Conservation (phyloP, 2,113 vertebrate species). For the Ictidomys tridecemlineatus region DNA sequence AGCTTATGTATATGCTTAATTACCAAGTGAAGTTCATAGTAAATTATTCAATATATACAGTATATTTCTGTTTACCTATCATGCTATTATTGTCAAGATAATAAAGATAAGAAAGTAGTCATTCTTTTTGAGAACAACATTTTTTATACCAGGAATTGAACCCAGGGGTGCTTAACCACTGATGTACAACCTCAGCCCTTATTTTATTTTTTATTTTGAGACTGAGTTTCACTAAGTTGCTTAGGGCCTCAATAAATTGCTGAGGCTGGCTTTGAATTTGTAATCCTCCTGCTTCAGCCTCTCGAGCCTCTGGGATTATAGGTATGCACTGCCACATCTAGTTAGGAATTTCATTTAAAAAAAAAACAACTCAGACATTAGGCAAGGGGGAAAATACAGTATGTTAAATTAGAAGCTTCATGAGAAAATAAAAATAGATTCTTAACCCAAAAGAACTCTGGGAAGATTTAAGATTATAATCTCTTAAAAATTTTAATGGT, state of each 20-base stretch:
- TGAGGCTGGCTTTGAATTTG: no score
- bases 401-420: slow-evolving; percentile 51
- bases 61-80: slow-evolving; percentile 40
- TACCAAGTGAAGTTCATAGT: slow-evolving; percentile 9
- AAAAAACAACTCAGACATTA: slow-evolving; percentile 54
- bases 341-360: slow-evolving; percentile 36
- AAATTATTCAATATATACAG: slow-evolving; percentile 52
- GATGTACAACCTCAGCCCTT: no score
- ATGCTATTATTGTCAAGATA: slow-evolving; percentile 51
- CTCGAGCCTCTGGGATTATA: no score
- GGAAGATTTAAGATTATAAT: slow-evolving; percentile 46
- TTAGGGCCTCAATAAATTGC: no score
- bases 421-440: slow-evolving; percentile 63
- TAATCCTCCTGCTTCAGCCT: no score
- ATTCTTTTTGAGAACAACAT: slow-evolving; percentile 47
- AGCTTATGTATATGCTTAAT: not conserved
- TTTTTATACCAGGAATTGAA: not conserved
- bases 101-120: slow-evolving; percentile 44
- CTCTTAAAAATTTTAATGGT: slow-evolving; percentile 17
- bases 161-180: no score
- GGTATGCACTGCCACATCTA: no score
- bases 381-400: slow-evolving; percentile 48
- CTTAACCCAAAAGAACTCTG: slow-evolving; percentile 9
- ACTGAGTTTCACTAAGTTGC: no score
- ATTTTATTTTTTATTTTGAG: no score